Conservation (phyloP, 2,888 invertebrate genomes). For the Nezara viridula region DNA sequence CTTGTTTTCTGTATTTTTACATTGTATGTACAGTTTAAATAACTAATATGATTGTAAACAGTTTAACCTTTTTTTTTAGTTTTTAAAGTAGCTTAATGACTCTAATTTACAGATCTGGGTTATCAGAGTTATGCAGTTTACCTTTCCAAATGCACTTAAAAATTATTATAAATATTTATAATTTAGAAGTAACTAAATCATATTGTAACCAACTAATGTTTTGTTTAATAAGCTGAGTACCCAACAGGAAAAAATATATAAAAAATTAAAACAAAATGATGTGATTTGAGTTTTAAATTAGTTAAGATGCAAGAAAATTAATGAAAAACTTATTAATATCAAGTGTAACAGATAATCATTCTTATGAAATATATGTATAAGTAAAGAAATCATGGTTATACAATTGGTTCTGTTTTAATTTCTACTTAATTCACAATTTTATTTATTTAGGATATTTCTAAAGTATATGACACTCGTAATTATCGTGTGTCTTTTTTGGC, state of each 20-base stretch:
- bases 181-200: no score
- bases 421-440: not conserved
- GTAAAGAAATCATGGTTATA: no score
- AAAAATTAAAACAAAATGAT: not conserved
- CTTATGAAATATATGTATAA: not conserved
- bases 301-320: not conserved
- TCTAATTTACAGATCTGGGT: not conserved
- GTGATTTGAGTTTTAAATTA: not conserved
- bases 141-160: slow-evolving; percentile 14
- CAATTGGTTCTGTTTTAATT: not conserved
- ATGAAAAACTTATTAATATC: not conserved
- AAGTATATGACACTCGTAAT: not conserved
- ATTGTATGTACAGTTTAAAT: slow-evolving; percentile 51
- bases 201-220: not conserved
- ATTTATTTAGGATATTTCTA: not conserved
- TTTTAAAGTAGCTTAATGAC: not conserved
- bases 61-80: not conserved
- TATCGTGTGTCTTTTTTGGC: not conserved
- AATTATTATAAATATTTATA: no score
- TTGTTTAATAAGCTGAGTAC: not conserved
- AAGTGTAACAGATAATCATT: no score
- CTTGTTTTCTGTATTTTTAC: slow-evolving; percentile 54
- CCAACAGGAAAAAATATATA: not conserved
- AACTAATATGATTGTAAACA: slow-evolving; percentile 5
- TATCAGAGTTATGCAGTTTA: slow-evolving; percentile 54